A percentile compares a stretch with the other conserved stretches of the same genome.
Evolutionary conservation across 2,797 vertebrate genomes (phyloP).

Genomic region (Sciurus carolinensis): DNA sequence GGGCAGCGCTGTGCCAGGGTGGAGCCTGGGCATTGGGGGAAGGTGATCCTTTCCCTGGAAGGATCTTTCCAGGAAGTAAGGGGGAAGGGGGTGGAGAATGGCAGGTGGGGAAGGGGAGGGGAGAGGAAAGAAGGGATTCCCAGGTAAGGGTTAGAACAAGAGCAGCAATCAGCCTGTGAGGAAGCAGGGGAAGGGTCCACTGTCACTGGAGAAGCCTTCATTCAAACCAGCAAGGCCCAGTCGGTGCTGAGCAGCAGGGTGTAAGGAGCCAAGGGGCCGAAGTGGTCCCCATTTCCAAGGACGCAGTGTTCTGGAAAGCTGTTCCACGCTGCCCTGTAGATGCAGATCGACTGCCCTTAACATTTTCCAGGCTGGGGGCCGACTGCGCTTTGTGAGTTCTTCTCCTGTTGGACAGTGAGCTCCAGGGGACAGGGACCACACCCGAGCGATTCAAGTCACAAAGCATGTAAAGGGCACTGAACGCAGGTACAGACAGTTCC

Average conservation of each 20-base stretch:
- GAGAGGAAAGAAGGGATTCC: neutral
- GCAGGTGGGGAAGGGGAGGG: neutral
- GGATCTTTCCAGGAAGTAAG: neutral
- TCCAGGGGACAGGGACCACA: no score
- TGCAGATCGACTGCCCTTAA: neutral
- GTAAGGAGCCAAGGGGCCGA: neutral
- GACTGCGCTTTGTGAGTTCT: neutral
- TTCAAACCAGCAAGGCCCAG: neutral
- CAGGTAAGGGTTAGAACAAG: neutral
- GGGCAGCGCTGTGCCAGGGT: rapidly evolving
- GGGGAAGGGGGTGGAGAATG: neutral
- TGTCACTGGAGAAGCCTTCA: rapidly evolving
- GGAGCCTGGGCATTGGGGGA: neutral
- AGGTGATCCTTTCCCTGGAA: neutral
- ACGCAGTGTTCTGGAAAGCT: neutral
- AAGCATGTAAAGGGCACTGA: neutral
- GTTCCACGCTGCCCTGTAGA: rapidly evolving
- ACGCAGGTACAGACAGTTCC: neutral
- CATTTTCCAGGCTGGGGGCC: no score
- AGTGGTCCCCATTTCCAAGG: neutral
- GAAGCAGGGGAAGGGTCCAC: rapidly evolving
- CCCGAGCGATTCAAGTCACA: neutral
- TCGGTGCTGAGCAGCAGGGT: neutral
- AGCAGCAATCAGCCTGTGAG: neutral
- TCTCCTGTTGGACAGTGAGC: neutral